phyloP scores from a whole-genome alignment of 2,888 invertebrate species.

The Dione vanillae region DNA sequence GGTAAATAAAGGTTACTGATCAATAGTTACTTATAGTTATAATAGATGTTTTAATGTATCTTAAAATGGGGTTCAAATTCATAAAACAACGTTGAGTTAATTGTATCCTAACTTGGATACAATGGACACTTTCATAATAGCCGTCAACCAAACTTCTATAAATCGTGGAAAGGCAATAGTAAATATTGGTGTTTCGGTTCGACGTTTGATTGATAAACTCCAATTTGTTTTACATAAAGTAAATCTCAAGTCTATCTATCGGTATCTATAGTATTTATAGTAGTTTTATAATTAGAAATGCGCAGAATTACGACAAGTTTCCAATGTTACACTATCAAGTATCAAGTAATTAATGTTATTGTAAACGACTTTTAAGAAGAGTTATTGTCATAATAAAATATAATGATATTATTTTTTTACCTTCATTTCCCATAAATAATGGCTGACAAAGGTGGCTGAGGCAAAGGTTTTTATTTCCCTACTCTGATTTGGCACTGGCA shows the following conservation, averaged over 20 bases:
- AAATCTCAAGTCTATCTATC: constrained; percentile 12
- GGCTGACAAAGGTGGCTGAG: too few relatives aligned
- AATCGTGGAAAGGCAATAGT: constrained; percentile 15
- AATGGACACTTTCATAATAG: neutral
- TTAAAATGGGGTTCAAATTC: too few relatives aligned
- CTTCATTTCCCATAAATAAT: neutral
- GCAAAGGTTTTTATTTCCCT: too few relatives aligned
- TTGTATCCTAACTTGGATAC: too few relatives aligned
- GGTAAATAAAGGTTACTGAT: too few relatives aligned
- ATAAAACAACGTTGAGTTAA: too few relatives aligned
- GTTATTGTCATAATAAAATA: neutral
- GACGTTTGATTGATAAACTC: constrained; percentile 38
- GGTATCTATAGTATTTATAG: too few relatives aligned
- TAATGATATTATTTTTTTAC: neutral
- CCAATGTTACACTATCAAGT: constrained; percentile 2
- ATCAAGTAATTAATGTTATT: neutral
- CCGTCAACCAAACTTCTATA: neutral
- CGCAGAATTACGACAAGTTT: neutral
- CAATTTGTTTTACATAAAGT: constrained; percentile 41
- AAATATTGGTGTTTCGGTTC: constrained; percentile 15
- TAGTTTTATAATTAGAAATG: constrained; percentile 14
- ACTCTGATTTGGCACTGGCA: too few relatives aligned
- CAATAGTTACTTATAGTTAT: too few relatives aligned
- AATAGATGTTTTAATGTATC: too few relatives aligned
- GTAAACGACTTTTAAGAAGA: neutral